Base-by-base conservation (phyloP, 2,113 vertebrate species). In the Trinectes maculatus region DNA sequence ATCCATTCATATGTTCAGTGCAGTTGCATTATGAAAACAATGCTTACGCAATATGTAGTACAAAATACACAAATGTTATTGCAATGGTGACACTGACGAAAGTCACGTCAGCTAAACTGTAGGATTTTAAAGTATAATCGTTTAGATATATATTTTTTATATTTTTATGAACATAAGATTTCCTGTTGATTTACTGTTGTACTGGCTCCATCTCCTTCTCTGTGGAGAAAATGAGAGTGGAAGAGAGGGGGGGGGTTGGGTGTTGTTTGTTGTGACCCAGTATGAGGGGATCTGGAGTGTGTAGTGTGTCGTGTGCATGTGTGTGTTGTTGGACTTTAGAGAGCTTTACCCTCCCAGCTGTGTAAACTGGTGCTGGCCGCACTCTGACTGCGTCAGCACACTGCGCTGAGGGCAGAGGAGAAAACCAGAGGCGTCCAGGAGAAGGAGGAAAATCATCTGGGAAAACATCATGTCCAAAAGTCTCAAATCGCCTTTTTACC, bases 261-360 rank as follows among this genome's bases (percentile, higher is more conserved):
- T 49, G 46, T 36, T 57, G 42, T 77, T 76, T 80, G 39, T 63
- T 4, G 33, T 66, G 28, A 81, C 15, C 47, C 55, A 3, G 29
- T 34, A 49, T 33, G 26, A 76, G 31, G 26, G 55, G 61, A 66
- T 57, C 26, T 63, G 12, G 19, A 63, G 15, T 48, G 43, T 39
- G 13, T 70, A 22, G 44, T 58, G 63, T 61, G 44, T n/a, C 53
- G 26, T 76, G 56, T 58, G 36, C n/a, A 31, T 31, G n/a, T 53
- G 73, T 54, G 48, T 64, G 56, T 65, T 48, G 51, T 62, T 24
- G 62, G 56, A 48, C 39, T 55, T 60, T 47, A 34, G 31, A 65
- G 31, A 65, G 67, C 37, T 66, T 80, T 56, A 39, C 39, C 60
- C 54, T 54, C 40, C 72, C 87, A 90, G 88, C 87, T 91, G 89